These are phyloP conservation scores for Sparidentex hasta DNA, from an alignment of 2,797 vertebrate species.

Conservation along the genomic window DNA sequence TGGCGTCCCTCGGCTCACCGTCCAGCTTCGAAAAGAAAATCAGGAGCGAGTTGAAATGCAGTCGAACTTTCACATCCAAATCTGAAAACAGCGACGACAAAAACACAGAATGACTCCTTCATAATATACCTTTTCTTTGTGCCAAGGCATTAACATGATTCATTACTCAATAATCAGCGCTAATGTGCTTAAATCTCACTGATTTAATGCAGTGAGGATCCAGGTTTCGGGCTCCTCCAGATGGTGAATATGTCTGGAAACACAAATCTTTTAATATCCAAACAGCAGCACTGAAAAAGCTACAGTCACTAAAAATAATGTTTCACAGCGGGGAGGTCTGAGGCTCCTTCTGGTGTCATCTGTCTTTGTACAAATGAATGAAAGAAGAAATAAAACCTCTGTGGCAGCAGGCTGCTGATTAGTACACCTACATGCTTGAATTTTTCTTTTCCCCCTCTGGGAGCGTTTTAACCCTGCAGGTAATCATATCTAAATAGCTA, in stretches of 20 bases:
- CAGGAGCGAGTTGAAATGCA: background rate
- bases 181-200: slow-evolving; percentile 13
- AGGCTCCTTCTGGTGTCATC: slow-evolving; percentile 1
- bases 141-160: slow-evolving; percentile 18
- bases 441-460: background rate
- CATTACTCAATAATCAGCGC: slow-evolving; percentile 8
- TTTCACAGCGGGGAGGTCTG: slow-evolving; percentile 16
- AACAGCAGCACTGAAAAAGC: slow-evolving; percentile 15
- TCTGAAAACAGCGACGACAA: background rate
- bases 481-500: slow-evolving; percentile 4
- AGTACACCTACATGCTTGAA: background rate
- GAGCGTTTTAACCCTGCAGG: slow-evolving; percentile 11
- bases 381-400: background rate
- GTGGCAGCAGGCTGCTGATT: slow-evolving; percentile 2
- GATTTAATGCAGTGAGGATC: slow-evolving; percentile 3
- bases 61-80: background rate
- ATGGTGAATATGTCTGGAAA: slow-evolving; percentile 14
- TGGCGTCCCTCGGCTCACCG: no score
- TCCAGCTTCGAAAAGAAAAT: no score
- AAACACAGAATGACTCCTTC: background rate
- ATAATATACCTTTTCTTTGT: background rate
- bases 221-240: slow-evolving; percentile 9
- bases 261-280: slow-evolving; percentile 14
- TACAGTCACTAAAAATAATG: slow-evolving; percentile 37
- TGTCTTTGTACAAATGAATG: slow-evolving; percentile 20